These are phyloP conservation scores for Saturnia japonica DNA, from an alignment of 2,888 invertebrate species.

Conservation along the genomic window DNA sequence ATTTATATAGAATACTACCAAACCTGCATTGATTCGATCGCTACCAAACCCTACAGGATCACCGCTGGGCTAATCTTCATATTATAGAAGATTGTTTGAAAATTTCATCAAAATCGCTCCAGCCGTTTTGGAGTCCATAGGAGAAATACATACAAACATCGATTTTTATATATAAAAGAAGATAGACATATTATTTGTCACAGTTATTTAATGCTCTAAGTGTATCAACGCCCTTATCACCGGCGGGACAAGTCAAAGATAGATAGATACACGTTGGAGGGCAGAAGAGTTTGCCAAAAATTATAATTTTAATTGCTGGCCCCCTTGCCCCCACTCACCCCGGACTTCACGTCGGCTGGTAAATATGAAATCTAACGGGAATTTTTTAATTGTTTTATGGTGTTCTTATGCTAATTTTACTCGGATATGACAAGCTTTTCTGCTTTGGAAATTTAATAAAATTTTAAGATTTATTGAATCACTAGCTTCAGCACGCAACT, in stretches of 20 bases:
- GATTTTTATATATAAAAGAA: too few relatives aligned
- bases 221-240: constrained; percentile 43
- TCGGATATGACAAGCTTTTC: neutral
- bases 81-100: too few relatives aligned
- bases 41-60: too few relatives aligned
- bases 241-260: constrained; percentile 76
- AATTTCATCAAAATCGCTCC: too few relatives aligned
- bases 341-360: constrained; percentile 45
- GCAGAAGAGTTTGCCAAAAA: constrained; percentile 79
- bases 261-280: constrained; percentile 68
- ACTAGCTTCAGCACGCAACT: too few relatives aligned
- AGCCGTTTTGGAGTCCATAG: too few relatives aligned
- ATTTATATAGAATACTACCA: too few relatives aligned
- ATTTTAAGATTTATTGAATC: neutral
- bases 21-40: too few relatives aligned
- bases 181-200: too few relatives aligned
- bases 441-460: neutral
- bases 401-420: constrained; percentile 8
- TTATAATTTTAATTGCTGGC: constrained; percentile 79
- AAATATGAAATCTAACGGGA: constrained; percentile 47
- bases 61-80: too few relatives aligned
- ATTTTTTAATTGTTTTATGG: constrained; percentile 30
- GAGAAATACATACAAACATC: too few relatives aligned
- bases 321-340: constrained; percentile 52
- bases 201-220: constrained; percentile 28